These are phyloP conservation scores for Nothoprocta pentlandii DNA, from an alignment of 2,113 vertebrate species.

Conservation along the genomic window DNA sequence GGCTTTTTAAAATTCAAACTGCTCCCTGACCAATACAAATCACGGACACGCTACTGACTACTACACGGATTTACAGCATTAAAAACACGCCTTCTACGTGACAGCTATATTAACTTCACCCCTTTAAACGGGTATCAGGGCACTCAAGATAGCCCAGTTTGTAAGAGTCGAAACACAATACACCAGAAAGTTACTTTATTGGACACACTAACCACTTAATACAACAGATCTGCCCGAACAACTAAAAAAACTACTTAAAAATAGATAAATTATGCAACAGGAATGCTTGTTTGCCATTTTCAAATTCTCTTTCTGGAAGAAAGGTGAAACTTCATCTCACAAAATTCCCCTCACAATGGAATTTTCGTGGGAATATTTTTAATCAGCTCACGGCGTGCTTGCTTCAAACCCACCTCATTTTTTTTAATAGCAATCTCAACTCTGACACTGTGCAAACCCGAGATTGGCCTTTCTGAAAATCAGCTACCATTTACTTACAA, in stretches of 20 bases:
- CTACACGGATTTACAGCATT: constrained; percentile 83
- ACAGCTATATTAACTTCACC: constrained; percentile 84
- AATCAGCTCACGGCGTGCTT: not conserved
- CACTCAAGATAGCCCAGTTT: constrained; percentile 4
- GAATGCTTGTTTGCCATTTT: not conserved
- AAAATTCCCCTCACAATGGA: not conserved
- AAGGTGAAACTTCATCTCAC: constrained; percentile 39
- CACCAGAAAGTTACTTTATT: constrained; percentile 64
- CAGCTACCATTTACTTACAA: constrained; percentile 16
- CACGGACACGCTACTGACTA: constrained; percentile 82
- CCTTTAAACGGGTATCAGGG: constrained; percentile 70
- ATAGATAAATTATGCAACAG: not conserved
- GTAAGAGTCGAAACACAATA: constrained; percentile 11
- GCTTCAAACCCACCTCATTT: not conserved
- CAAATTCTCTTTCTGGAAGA: not conserved
- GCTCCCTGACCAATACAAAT: constrained; percentile 85
- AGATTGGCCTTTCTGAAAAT: constrained; percentile 5
- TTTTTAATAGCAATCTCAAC: constrained; percentile 6
- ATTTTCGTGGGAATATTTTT: not conserved
- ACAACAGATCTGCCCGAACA: not conserved
- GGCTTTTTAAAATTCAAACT: constrained; percentile 87
- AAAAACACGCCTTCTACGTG: constrained; percentile 80
- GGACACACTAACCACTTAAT: constrained; percentile 27
- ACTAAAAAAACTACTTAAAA: constrained; percentile 33
- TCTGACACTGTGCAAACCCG: not conserved